Base-by-base conservation (phyloP, 2,797 vertebrate genomes). In the Oceanodroma leucorhoa region DNA sequence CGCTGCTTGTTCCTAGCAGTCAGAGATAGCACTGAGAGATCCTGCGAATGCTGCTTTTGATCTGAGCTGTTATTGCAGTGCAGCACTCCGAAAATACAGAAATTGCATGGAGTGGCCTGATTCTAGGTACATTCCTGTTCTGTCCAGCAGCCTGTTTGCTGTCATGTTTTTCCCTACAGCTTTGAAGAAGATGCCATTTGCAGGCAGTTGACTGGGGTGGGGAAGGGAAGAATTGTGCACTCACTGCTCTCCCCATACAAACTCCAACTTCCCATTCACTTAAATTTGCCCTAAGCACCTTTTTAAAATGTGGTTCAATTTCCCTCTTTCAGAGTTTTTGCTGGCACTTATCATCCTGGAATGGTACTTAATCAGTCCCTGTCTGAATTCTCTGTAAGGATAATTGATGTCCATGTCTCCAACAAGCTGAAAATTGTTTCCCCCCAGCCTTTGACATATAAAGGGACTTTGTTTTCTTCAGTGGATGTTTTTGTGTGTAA, bases 391-490 rank as follows among this genome's bases (percentile, higher is more conserved):
- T 80, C 61, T 94, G 79, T 36, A 23, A 87, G 45, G 66, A 62
- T 67, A 91, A 96, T 70, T 87, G 80, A 64, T 78, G 43, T 71
- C 72, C 66, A 18, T 23, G 65, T 87, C 72, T 89, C 58, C 72
- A 93, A 87, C 67, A 81, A 92, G 50, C 67, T 65, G 92, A 83
- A 94, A 95, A 87, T 75, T 78, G 79, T 65, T 77, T 51, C 41
- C 36, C 9, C 20, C 22, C 29, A 83, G 76, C 36, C 65, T 95
- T 75, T 86, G 87, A 79, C 81, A 70, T 45, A 91, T 73, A 96
- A 91, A 95, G 85, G 83, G 70, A 79, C 70, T 92, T 90, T 83
- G 58, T 94, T 96, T 91, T 53, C 80, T 90, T 75, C 65, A 38
- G 83, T 83, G 67, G 53, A 45, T 75, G 53, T 67, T 95, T 90